Evolutionary conservation across 2,797 vertebrate genomes (phyloP).

Genomic region (Chiloscyllium punctatum): DNA sequence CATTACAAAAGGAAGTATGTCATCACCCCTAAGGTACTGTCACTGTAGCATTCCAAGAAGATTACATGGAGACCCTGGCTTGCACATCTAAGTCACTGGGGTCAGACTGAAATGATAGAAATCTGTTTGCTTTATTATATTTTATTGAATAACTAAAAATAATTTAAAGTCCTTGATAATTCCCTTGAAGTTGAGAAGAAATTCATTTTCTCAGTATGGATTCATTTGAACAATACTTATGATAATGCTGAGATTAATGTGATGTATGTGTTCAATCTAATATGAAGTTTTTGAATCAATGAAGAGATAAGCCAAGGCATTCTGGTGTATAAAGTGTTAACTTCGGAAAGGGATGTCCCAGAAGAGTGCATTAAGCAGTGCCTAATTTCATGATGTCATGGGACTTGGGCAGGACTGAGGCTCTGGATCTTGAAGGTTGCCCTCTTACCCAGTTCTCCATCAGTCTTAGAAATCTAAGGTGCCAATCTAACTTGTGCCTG

Average conservation of each 20-base stretch:
- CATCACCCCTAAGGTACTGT: not conserved
- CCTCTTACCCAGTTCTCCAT: no score
- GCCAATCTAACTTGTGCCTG: no score
- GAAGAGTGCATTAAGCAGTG: no score
- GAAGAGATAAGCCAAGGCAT: not conserved
- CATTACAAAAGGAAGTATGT: not conserved
- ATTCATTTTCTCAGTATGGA: not conserved
- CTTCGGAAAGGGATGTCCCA: no score
- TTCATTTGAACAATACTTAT: not conserved
- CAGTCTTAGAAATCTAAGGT: no score
- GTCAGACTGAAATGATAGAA: not conserved
- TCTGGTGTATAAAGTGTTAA: no score
- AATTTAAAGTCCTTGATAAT: not conserved
- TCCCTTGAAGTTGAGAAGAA: not conserved
- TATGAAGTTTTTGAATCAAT: not conserved
- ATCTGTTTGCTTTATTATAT: not conserved
- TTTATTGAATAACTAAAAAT: not conserved
- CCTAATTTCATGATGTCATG: no score
- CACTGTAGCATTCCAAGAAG: not conserved
- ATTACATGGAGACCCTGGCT: not conserved
- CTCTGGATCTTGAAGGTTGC: no score
- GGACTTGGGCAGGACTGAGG: no score
- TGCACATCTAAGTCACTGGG: not conserved
- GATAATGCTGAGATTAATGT: not conserved
- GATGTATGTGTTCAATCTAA: not conserved